phyloP scores from a whole-genome alignment of 2,797 vertebrate species.

The Clarias platycephalus region DNA sequence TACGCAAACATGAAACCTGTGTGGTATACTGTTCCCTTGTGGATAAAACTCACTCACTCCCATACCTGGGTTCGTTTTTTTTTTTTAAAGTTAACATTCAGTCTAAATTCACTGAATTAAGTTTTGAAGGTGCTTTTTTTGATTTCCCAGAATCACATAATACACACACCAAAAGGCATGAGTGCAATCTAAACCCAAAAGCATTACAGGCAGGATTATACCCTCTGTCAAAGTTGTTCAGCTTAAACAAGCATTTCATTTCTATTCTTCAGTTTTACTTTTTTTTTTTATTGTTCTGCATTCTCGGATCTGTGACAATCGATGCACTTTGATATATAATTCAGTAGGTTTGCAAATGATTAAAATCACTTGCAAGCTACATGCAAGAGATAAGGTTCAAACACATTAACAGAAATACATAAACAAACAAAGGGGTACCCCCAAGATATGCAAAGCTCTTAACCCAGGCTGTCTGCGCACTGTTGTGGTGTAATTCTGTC shows the following conservation, averaged over 20 bases:
- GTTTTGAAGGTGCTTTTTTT: slow-evolving; percentile 34
- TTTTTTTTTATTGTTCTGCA: slow-evolving; percentile 18
- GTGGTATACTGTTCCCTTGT: slow-evolving; percentile 42
- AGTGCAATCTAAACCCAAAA: slow-evolving; percentile 30
- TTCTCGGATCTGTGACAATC: slow-evolving; percentile 44
- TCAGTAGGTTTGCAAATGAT: slow-evolving; percentile 35
- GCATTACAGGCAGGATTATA: slow-evolving; percentile 43
- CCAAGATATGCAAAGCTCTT: neutral
- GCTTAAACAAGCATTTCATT: slow-evolving; percentile 20
- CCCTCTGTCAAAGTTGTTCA: slow-evolving; percentile 47
- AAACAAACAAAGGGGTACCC: neutral
- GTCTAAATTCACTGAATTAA: slow-evolving; percentile 25
- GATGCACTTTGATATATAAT: slow-evolving; percentile 32
- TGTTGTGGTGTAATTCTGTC: neutral
- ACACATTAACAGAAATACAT: slow-evolving; percentile 30
- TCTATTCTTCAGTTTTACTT: slow-evolving; percentile 9
- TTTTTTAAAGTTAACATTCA: slow-evolving; percentile 26
- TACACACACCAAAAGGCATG: slow-evolving; percentile 43
- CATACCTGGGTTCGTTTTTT: slow-evolving; percentile 14
- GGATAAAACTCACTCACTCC: slow-evolving; percentile 14
- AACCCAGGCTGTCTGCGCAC: neutral
- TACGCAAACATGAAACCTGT: slow-evolving; percentile 34
- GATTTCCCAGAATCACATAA: slow-evolving; percentile 32
- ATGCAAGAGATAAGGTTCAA: slow-evolving; percentile 33
- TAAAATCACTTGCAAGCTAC: slow-evolving; percentile 39